Evolutionary conservation across 2,888 invertebrate species (phyloP).

Genomic region (Rambutsinella grinnellia): DNA sequence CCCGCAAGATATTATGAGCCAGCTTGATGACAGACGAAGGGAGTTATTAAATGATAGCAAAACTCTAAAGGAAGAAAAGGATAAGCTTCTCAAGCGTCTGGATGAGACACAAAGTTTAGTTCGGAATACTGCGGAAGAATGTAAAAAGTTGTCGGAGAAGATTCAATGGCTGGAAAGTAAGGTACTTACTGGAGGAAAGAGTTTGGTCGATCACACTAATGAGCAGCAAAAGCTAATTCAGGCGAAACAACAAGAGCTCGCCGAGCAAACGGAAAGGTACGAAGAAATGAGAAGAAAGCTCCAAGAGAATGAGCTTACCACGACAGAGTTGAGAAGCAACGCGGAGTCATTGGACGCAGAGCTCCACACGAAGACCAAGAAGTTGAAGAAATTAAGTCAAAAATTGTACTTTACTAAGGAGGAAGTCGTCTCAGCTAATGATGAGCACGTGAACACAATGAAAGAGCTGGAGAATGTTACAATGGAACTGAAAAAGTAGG

Average conservation of each 20-base stretch:
- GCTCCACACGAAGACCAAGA: constrained; percentile 95
- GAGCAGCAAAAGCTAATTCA: constrained; percentile 93
- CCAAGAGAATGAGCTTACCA: constrained; percentile 93
- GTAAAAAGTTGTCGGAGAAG: constrained; percentile 78
- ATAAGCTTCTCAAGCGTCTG: constrained; percentile 73
- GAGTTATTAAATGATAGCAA: constrained; percentile 68
- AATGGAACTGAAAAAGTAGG: constrained; percentile 85
- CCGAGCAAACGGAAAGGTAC: constrained; percentile 83
- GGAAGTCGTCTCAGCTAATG: constrained; percentile 85
- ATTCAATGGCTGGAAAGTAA: constrained; percentile 92
- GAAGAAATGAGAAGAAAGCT: constrained; percentile 95
- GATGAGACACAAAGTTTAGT: constrained; percentile 79
- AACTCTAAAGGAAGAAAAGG: constrained; percentile 72
- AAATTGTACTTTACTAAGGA: constrained; percentile 83
- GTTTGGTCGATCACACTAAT: constrained; percentile 94
- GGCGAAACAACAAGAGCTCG: constrained; percentile 86
- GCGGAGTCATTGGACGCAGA: constrained; percentile 95
- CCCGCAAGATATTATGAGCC: constrained; percentile 64
- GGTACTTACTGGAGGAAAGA: constrained; percentile 93
- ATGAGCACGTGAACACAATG: constrained; percentile 91
- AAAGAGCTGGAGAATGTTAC: constrained; percentile 92
- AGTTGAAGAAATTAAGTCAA: constrained; percentile 89
- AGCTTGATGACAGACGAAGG: constrained; percentile 60
- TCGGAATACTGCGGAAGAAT: constrained; percentile 62
- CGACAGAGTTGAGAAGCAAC: constrained; percentile 89